Base-by-base conservation (phyloP, 1,140 invertebrate species). In the Lasioglossum albipes region DNA sequence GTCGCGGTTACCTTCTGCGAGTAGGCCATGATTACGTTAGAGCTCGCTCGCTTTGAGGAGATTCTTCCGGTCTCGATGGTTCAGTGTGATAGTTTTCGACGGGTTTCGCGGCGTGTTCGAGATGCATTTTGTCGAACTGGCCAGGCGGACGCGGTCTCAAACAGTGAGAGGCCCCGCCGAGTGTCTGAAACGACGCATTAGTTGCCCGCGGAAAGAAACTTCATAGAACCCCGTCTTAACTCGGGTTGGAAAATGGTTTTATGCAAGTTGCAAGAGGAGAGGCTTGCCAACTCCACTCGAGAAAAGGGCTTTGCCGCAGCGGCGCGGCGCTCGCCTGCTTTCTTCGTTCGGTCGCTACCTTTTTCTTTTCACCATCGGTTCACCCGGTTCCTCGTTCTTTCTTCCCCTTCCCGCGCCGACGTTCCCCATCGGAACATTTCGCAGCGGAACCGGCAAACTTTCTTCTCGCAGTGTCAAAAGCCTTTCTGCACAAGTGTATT, bases 191-290 rank as follows among this genome's bases (percentile, higher is more conserved):
- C 73, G 79, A 65, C 73, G 73, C 73, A 75, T 75, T 80, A 80
- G 79, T 75, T 80, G 73, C 65, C 77, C 81, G 69, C 76, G 70
- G 67, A 79, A 72, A 49, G 69, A 79, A 79, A 82, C 69, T 82
- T 74, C 77, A 67, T 65, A 74, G 64, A 68, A 68, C 16, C 42
- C 42, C 31, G 72, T 66, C 54, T 59, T 69, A 78, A 64, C 79
- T 81, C 41, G 49, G 71, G 42, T 20, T 59, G 82, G 75, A 68
- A 77, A 83, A 81, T 64, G 66, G 72, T 83, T 81, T 83, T 81
- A 83, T 83, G 82, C 73, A 81, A 83, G 78, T 83, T 76, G 72
- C 72, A 72, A 81, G 82, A 76, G 79, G 81, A 81, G 82, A 83
- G 78, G 75, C 78, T 81, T 75, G 67, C 78, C 65, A 81, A 75